Base-by-base conservation (phyloP, 1,140 invertebrate species). In the Solenopsis fugax region DNA sequence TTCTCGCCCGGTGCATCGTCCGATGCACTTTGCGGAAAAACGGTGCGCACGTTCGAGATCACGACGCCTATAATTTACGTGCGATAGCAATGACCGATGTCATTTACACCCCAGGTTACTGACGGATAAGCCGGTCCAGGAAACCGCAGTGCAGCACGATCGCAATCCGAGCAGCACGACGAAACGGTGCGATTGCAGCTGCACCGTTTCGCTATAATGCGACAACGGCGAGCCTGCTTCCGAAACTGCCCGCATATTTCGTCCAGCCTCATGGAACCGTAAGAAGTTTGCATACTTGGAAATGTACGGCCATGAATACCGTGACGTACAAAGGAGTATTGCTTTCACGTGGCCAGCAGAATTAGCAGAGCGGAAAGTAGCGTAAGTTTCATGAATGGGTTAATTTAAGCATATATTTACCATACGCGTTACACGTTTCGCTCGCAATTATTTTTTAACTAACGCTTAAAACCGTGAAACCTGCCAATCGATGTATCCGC, bases 51-150 rank as follows among this genome's bases (percentile, higher is more conserved):
- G 41, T 77, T 52, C 21, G 45, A 24, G 21, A 10, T 7, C 21
- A 29, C 76, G 69, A 80, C 41, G 65, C n/a, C 34, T 62, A 92
- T 94, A 93, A 94, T 93, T 93, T 94, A 94, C 86, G 89, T 69
- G 88, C 81, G 87, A 92, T 93, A 88, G 87, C 90, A 24, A 29
- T 24, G 45, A 89, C 87, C 90, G 85, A 80, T 91, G 90, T 92
- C 93, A 92, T 93, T 94, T 93, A 93, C 93, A 93, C 90, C 92
- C 93, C 89, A 86, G 41, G 1, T 41, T 41, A 41, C 91, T 90
- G 84, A 86, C 89, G 92, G 90, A 89, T 93, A 93, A 93, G 92
- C 90, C 91, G 85, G 88, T 88, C 80, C 90, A 90, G 81, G 90
- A 87, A 90, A 82, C 62, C 73, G 82, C 77, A 71, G 41, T 89